phyloP scores from a whole-genome alignment of 1,140 invertebrate species.

The Bombus waltoni region DNA sequence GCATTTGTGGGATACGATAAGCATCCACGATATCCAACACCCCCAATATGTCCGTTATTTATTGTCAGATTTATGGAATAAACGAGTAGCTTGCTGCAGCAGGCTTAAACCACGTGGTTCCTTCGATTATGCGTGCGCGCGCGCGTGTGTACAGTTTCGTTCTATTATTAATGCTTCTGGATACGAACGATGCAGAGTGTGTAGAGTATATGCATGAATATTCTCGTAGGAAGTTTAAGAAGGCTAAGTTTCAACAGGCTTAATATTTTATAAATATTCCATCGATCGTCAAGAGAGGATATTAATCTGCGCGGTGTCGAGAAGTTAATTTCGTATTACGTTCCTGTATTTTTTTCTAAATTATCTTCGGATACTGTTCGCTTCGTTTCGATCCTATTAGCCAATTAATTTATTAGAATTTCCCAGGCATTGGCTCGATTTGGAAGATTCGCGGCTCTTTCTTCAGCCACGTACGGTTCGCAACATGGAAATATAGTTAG shows the following conservation, averaged over 20 bases:
- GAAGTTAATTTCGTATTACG: too few relatives aligned
- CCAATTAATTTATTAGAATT: neutral
- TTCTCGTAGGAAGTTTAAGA: neutral
- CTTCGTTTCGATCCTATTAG: neutral
- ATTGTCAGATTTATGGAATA: constrained; percentile 83
- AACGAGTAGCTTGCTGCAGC: constrained; percentile 74
- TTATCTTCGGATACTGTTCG: neutral
- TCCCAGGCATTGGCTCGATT: neutral
- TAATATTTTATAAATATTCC: too few relatives aligned
- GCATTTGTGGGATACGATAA: constrained; percentile 81
- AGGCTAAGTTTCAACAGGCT: too few relatives aligned
- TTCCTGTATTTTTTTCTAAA: too few relatives aligned
- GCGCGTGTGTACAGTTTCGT: neutral
- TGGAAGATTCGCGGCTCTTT: neutral
- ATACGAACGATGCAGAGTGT: too few relatives aligned
- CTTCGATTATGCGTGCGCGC: neutral
- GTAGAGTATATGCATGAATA: neutral
- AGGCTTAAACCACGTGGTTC: constrained; percentile 21
- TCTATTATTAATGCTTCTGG: constrained; percentile 58
- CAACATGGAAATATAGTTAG: constrained; percentile 28
- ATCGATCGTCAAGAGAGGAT: too few relatives aligned
- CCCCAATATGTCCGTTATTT: constrained; percentile 81
- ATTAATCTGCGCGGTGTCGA: too few relatives aligned
- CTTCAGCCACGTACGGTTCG: neutral
- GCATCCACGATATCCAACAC: constrained; percentile 55